Base-by-base conservation (phyloP, 1,140 invertebrate genomes). In the Drosophila novamexicana region DNA sequence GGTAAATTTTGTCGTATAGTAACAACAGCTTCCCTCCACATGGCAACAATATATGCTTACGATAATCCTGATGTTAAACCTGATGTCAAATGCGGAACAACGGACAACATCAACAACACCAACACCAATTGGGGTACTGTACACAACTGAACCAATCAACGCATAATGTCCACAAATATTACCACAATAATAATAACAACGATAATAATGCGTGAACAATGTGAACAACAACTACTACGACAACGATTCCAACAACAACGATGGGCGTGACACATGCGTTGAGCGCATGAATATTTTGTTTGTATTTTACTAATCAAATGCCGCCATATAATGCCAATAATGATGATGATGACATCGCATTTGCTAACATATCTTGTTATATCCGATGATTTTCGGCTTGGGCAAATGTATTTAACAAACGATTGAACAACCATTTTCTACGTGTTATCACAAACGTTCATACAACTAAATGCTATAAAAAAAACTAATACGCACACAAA, bases 331-430 rank as follows among this genome's bases (percentile, higher is more conserved):
- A 89, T 86, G 88, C 76, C 75, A 80, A 89, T 82, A 88, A 85
- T 91, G 91, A 92, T 92, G 91, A 92, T 92, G 91, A 92, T 92
- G 91, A 92, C 91, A 90, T 91, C 88, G 91, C 91, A 91, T 91
- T 80, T 91, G 78, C 70, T 91, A 67, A 91, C 90, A 81, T 82
- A 81, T 84, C 91, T 92, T 90, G 86, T 92, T 77, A 91, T 92
- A 81, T 81, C 91, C 88, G 91, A 92, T 77, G 91, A 92, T 78
- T 91, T 91, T 92, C 91, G 91, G 88, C 91, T 91, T 83, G 78
- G 81, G 71, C 90, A 90, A 81, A 91, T 91, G 80, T 84, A 86
- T 68, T 81, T 90, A 69, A 91, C 85, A 39, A 91, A 91, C 68
- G 89, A 91, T 84, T 91, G 80, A 91, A 91, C 50, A 59, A 59